A percentile compares a stretch with the other conserved stretches of the same genome.
These are phyloP conservation scores for Catagonus wagneri DNA, from an alignment of 2,113 vertebrate species.

Conservation along the genomic window DNA sequence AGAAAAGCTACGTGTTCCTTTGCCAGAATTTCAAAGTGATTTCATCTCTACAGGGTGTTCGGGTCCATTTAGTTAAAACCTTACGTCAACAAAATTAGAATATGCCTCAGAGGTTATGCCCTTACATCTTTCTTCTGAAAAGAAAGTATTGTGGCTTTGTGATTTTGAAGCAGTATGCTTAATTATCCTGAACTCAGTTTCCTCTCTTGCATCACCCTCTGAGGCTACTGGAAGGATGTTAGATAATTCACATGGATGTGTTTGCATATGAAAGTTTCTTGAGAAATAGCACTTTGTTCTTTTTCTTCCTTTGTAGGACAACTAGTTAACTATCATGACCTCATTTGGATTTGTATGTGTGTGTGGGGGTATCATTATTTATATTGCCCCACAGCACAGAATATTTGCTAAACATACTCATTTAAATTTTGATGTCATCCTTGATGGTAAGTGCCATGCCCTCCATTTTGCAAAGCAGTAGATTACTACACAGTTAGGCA, in stretches of 20 bases:
- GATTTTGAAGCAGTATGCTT: neutral
- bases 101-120: neutral
- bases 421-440: slow-evolving; percentile 16
- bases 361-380: neutral
- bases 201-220: neutral
- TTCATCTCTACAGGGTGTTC: neutral
- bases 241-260: neutral
- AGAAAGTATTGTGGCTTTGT: neutral
- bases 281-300: neutral
- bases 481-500: neutral
- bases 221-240: neutral
- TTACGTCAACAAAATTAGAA: neutral
- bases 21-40: neutral
- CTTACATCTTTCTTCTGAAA: neutral
- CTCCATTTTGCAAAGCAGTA: neutral
- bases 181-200: neutral
- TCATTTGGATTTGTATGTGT: neutral
- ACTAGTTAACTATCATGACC: neutral
- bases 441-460: neutral
- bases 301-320: neutral
- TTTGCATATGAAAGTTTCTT: neutral
- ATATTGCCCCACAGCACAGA: neutral
- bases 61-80: neutral
- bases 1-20: neutral
- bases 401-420: neutral